Evolutionary conservation across 2,797 vertebrate genomes (phyloP), one percentile per base, ranked within the genome.

Genomic region (Meriones psammophilus): DNA sequence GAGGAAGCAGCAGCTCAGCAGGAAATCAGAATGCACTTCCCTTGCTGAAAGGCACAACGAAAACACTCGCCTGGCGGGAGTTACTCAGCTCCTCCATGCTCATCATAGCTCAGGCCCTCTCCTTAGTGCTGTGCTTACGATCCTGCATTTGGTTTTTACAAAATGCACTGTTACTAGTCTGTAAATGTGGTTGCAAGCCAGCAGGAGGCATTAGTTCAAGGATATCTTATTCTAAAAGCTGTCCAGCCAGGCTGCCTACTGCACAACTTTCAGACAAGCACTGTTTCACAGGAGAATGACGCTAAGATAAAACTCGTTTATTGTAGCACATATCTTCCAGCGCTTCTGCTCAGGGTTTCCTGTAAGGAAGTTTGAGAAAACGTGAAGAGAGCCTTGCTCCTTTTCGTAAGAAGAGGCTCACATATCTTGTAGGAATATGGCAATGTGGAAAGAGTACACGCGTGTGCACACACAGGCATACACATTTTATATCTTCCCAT

Each of bases 61-160:
- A 95, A 96, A 42, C 8, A 69, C 7, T 46, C 78, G 74, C 22
- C 26, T 8, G 39, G 62, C n/a, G 8, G 50, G 68, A 96, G 64
- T 24, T 74, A 80, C 28, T 56, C 39, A n/a, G 30, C 85, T 62
- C 64, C 18, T 89, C n/a, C 79, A 30, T 90, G 20, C 56, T 79
- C 81, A 83, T 36, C 33, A 28, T 12, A 78, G 36, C 58, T 80
- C 54, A 94, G 18, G 1, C 33, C 42, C 5, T 84, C 14, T 89
- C 39, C 93, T 88, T 14, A 86, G 71, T 83, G 36, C 17, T 84
- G 91, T 50, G 69, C 10, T 46, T 94, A 12, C 30, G 69, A 39
- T 62, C 87, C 42, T 93, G 39, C 56, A 93, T 81, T 60, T 96
- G 79, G 12, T 91, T 7, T 58, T 96, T 86, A 89, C 4, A 89